These are phyloP conservation scores for Synanthedon tipuliformis DNA, from an alignment of 2,888 invertebrate species.

Conservation along the genomic window DNA sequence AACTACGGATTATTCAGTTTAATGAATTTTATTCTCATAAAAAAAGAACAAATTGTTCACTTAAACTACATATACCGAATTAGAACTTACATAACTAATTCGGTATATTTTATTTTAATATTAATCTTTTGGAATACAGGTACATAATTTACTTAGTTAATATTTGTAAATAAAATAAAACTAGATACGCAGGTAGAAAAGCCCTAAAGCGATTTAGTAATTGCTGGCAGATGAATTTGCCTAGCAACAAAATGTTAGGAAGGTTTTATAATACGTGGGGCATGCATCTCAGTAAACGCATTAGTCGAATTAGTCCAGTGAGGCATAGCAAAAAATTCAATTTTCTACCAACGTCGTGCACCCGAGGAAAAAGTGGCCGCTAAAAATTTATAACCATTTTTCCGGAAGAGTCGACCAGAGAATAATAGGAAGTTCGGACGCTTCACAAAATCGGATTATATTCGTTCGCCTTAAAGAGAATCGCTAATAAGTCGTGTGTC, in stretches of 20 bases:
- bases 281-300: constrained; percentile 58
- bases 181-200: too few relatives aligned
- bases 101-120: too few relatives aligned
- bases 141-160: too few relatives aligned
- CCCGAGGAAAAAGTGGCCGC: constrained; percentile 40
- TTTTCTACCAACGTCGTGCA: constrained; percentile 49
- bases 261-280: constrained; percentile 12
- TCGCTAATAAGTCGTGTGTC: constrained; percentile 28
- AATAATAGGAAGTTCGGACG: constrained; percentile 40
- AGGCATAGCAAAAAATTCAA: constrained; percentile 64
- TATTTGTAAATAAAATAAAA: too few relatives aligned
- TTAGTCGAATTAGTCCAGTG: constrained; percentile 63
- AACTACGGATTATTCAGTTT: too few relatives aligned
- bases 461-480: constrained; percentile 35
- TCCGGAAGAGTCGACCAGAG: constrained; percentile 34
- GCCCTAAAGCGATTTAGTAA: too few relatives aligned
- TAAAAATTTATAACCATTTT: constrained; percentile 62
- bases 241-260: constrained; percentile 11
- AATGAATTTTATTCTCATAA: too few relatives aligned
- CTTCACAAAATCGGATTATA: constrained; percentile 55
- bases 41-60: too few relatives aligned
- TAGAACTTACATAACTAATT: too few relatives aligned
- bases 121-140: too few relatives aligned
- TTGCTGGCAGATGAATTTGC: too few relatives aligned
- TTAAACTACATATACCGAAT: too few relatives aligned